These are phyloP conservation scores for Glossosoma conforme DNA, from an alignment of 1,140 invertebrate species.

Conservation along the genomic window DNA sequence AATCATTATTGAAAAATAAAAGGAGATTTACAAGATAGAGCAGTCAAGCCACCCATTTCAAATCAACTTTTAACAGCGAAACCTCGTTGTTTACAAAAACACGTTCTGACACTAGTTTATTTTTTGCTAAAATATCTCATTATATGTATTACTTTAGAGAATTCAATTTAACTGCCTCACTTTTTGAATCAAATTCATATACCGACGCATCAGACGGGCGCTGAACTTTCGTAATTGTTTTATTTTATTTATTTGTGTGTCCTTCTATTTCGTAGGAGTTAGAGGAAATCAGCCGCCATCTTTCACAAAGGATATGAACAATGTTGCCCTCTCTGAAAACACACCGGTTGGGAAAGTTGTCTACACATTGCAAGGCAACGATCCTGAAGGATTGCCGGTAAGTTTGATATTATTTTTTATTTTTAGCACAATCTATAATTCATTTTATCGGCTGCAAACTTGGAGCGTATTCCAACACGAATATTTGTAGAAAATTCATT, in stretches of 20 bases:
- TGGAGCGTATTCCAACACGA: too few species aligned
- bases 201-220: not conserved
- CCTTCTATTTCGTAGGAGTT: constrained; percentile 14
- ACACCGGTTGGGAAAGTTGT: constrained; percentile 71
- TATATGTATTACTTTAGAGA: not conserved
- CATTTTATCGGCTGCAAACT: too few species aligned
- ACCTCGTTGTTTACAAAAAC: too few species aligned
- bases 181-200: not conserved
- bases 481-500: too few species aligned
- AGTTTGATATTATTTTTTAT: constrained; percentile 27
- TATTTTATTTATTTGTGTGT: not conserved
- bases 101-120: not conserved
- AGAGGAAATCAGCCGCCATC: constrained; percentile 58
- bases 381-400: constrained; percentile 63
- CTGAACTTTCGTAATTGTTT: not conserved
- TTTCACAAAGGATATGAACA: constrained; percentile 67
- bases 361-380: constrained; percentile 69
- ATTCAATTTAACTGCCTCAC: not conserved
- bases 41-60: too few species aligned
- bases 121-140: not conserved
- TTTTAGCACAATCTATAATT: too few species aligned
- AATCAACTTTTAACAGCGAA: too few species aligned
- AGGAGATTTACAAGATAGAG: too few species aligned
- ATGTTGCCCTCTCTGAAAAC: constrained; percentile 68
- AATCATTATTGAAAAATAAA: too few species aligned